Evolutionary conservation across 2,113 vertebrate species (phyloP), one percentile per base, ranked within the genome.

Genomic region (Rhadina sibilatrix): DNA sequence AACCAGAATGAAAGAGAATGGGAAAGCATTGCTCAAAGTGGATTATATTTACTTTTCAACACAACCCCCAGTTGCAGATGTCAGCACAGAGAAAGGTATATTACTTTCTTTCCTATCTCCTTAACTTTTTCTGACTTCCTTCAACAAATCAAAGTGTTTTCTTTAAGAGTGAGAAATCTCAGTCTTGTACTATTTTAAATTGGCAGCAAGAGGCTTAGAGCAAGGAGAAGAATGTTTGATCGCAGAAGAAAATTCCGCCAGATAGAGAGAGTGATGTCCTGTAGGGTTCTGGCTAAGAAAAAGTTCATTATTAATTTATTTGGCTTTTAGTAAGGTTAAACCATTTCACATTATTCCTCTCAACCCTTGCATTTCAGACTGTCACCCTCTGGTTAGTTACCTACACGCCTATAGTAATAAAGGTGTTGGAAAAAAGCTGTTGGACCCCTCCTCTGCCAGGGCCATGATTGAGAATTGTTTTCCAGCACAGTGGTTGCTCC

Each of bases 141-240:
- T 93, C 78, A 94, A 54, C 70, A 85, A 94, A 94, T 77, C 78
- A 76, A 87, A 94, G 82, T 54, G 59, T 66, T 74, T 95, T 94
- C 87, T 70, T 89, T 75, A 87, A 90, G 82, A 82, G 54, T 93
- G 75, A 88, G 90, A 93, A 90, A 90, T 87, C 75, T 91, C 75
- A 85, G 77, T 63, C 65, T 90, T 1, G 0, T 84, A 69, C 66
- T 66, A 83, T 69, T 95, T 91, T 77, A 94, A 92, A 94, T 74
- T 74, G 47, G 35, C 78, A 93, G 66, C 38, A 53, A 93, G 33
- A 24, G 19, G 47, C 72, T 91, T 80, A 85, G 87, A 94, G 37
- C 56, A 88, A 50, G 42, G 28, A 84, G 37, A 60, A 79, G 46
- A 87, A 56, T 42, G 37, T 61, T 46, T 83, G 50, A 85, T 89